Percentiles rank a stretch among this genome's conserved stretches.
Evolutionary conservation across 2,797 vertebrate genomes (phyloP).

Genomic region (Streptopelia turtur): DNA sequence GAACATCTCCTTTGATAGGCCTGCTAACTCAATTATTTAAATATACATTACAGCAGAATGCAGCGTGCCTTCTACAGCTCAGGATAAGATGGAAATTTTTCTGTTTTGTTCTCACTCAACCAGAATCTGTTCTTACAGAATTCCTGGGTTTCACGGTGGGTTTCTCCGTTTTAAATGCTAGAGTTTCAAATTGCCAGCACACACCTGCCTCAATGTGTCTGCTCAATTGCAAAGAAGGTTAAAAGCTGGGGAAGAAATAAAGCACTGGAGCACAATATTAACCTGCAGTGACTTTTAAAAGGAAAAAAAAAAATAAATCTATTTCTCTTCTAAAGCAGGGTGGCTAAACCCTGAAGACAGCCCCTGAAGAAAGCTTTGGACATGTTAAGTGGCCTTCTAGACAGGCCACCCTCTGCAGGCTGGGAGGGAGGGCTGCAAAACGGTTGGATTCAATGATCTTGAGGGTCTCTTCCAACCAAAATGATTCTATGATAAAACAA

Average conservation of each 20-base stretch:
- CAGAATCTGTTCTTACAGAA: background rate
- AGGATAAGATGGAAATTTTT: background rate
- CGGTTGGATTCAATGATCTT: too few relatives aligned
- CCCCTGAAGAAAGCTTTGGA: background rate
- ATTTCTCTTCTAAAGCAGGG: background rate
- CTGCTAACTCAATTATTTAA: slow-evolving; percentile 58
- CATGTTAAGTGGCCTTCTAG: background rate
- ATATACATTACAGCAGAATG: slow-evolving; percentile 10
- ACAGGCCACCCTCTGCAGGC: background rate
- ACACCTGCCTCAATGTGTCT: background rate
- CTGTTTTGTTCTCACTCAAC: background rate
- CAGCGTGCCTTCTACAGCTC: background rate
- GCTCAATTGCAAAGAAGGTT: background rate
- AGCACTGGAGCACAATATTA: background rate
- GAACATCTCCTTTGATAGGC: slow-evolving; percentile 47
- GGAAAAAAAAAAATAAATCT: background rate
- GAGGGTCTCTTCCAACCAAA: too few relatives aligned
- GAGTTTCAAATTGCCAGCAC: background rate
- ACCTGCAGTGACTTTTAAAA: background rate
- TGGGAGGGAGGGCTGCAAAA: background rate
- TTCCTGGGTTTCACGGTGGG: background rate
- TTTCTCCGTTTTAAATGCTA: background rate
- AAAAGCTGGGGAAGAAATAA: background rate
- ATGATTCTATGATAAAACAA: background rate
- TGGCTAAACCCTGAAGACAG: background rate